Evolutionary conservation across 2,888 invertebrate genomes (phyloP), one percentile per base, ranked within the genome.

Genomic region (Cheilosia vernalis): DNA sequence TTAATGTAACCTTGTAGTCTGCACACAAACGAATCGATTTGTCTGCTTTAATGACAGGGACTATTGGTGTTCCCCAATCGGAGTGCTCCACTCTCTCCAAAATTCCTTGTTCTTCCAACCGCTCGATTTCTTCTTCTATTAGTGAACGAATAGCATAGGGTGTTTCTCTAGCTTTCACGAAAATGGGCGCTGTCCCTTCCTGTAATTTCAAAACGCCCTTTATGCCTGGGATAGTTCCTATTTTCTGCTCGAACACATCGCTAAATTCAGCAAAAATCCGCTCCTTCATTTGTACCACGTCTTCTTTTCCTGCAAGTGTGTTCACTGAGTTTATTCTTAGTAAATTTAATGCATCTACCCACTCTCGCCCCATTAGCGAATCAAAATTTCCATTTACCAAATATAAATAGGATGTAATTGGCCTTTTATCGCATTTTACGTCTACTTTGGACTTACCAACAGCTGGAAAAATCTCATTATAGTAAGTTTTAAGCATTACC

Each of bases 231-330:
- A 83, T 78, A 13, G 53, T 72, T 44, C 72, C 77, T 10, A 73
- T 67, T 51, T 67, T 78, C 13, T 44, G 21, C 60, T 66, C 17
- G 40, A 77, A 83, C 33, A 82, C 66, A 47, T 82, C 70, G 37
- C 53, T 58, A 17, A 70, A 17, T 17, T 83, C 47, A 10, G 58
- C 44, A 21, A 70, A 66, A 37, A 66, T 60, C 33, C 42, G 13
- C 49, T 55, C 47, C 44, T 67, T 72, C 49, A 63, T 33, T 13
- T 47, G 55, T 15, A 30, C 33, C n/a, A n/a, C 13, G 13, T 70
- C 49, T 42, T 42, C 42, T 42, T 42, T 40, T 19, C 40, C 7
- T 64, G 51, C 47, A 60, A 58, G 47, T 17, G 30, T 33, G 42
- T 66, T 51, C 7, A 47, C 9, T n/a, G 58, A 17, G 55, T 74